Conservation (phyloP, 2,113 vertebrate genomes). For the Tachysurus fulvidraco region DNA sequence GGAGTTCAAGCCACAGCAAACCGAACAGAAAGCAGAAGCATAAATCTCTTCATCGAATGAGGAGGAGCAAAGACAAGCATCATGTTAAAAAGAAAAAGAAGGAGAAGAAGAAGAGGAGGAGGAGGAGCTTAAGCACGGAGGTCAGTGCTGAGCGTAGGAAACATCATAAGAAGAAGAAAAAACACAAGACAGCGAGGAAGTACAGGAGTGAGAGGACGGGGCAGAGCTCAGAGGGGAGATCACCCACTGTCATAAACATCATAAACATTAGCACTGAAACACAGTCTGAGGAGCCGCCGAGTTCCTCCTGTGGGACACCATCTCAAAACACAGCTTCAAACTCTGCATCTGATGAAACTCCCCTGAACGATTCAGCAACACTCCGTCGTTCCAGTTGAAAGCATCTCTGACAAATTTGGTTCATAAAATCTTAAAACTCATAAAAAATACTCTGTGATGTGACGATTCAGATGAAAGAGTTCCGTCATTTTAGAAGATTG, state of each 20-base stretch:
- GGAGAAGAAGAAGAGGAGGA: conserved; percentile 71
- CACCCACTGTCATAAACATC: conserved; percentile 83
- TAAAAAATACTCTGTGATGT: not conserved
- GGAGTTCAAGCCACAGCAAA: conserved; percentile 76
- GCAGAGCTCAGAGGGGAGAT: conserved; percentile 52
- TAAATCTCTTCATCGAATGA: conserved; percentile 85
- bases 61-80: conserved; percentile 69
- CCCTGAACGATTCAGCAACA: not conserved
- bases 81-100: conserved; percentile 71
- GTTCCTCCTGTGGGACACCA: not conserved
- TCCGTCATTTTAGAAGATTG: not conserved
- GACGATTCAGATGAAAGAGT: not conserved
- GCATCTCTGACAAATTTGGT: not conserved
- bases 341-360: not conserved
- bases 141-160: conserved; percentile 75
- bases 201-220: conserved; percentile 72
- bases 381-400: not conserved
- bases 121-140: conserved; percentile 82
- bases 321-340: not conserved
- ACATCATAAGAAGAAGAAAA: conserved; percentile 88
- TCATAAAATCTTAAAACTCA: not conserved
- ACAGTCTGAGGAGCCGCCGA: conserved; percentile 56
- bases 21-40: conserved; percentile 89
- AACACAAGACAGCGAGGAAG: conserved; percentile 81
- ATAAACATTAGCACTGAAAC: conserved; percentile 88